A percentile compares a stretch with the other conserved stretches of the same genome.
phyloP scores from a whole-genome alignment of 2,113 vertebrate genomes.

The Symphodus melops region DNA sequence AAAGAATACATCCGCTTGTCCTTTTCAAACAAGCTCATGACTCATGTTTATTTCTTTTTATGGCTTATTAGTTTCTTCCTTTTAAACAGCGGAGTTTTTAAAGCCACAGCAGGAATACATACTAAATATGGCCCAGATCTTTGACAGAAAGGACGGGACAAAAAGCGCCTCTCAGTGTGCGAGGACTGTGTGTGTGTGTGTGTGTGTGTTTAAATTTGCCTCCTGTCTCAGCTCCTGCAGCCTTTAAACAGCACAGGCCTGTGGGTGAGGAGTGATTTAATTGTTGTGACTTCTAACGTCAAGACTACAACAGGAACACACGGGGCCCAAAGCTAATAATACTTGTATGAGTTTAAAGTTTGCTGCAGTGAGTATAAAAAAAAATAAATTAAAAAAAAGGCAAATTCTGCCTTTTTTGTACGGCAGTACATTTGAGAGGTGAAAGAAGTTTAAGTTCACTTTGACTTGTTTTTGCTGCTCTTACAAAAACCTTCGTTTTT shows the following conservation, averaged over 20 bases:
- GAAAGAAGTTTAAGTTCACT: conserved; percentile 9
- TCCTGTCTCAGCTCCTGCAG: conserved; percentile 16
- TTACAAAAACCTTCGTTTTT: no score
- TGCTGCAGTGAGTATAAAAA: background rate
- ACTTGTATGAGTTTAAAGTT: conserved; percentile 34
- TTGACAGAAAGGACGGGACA: background rate
- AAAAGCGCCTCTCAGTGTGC: conserved; percentile 2
- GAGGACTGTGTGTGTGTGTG: background rate
- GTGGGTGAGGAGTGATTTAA: conserved; percentile 67
- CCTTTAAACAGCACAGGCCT: conserved; percentile 39
- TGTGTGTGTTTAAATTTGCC: conserved; percentile 21
- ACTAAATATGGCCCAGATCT: conserved; percentile 65
- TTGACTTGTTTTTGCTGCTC: background rate
- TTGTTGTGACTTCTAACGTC: conserved; percentile 71
- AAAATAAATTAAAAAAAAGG: background rate
- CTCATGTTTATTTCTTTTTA: background rate
- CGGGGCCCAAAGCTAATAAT: conserved; percentile 43
- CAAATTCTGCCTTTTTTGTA: conserved; percentile 10
- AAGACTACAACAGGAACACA: conserved; percentile 64
- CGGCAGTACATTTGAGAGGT: background rate
- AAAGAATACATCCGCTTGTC: background rate
- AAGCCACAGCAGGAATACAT: conserved; percentile 58
- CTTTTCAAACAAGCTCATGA: conserved; percentile 20
- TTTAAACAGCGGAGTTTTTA: conserved; percentile 8
- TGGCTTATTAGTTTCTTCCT: conserved; percentile 32